Conservation (phyloP, 2,888 invertebrate genomes). For the Coronaproctus castanopsis region DNA sequence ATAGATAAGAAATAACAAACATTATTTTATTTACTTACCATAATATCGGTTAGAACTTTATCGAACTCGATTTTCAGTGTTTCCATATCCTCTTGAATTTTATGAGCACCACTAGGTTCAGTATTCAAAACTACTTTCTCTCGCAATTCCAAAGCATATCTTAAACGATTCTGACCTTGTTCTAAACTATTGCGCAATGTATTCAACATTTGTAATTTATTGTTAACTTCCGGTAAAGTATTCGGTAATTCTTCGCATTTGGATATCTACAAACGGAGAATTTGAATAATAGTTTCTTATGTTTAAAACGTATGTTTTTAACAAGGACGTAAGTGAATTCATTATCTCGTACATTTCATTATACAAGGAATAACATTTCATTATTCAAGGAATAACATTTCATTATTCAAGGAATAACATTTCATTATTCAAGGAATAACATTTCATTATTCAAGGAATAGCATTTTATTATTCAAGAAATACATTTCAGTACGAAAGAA, state of each 20-base stretch:
- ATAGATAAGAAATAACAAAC: too few relatives aligned
- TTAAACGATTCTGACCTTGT: slow-evolving; percentile 69
- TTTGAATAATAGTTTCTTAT: too few relatives aligned
- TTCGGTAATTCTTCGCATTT: slow-evolving; percentile 63
- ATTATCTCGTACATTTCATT: too few relatives aligned
- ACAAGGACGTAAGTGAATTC: too few relatives aligned
- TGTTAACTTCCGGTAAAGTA: slow-evolving; percentile 62
- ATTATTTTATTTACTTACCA: too few relatives aligned
- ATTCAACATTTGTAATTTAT: slow-evolving; percentile 66
- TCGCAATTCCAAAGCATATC: slow-evolving; percentile 71
- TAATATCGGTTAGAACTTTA: slow-evolving; percentile 58
- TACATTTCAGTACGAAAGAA: too few relatives aligned
- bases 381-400: too few relatives aligned
- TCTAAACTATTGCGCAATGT: slow-evolving; percentile 74
- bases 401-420: too few relatives aligned
- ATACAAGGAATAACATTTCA: too few relatives aligned
- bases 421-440: too few relatives aligned
- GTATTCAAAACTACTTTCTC: slow-evolving; percentile 87
- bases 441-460: too few relatives aligned
- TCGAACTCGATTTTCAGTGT: slow-evolving; percentile 75
- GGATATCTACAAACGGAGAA: slow-evolving; percentile 25
- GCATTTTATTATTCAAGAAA: too few relatives aligned
- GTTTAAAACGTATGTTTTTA: neutral
- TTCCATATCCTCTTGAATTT: slow-evolving; percentile 81
- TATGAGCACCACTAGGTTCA: slow-evolving; percentile 64